Evolutionary conservation across 2,888 invertebrate genomes (phyloP), one percentile per base, ranked within the genome.

Genomic region (Caenorhabditis zanzibari): DNA sequence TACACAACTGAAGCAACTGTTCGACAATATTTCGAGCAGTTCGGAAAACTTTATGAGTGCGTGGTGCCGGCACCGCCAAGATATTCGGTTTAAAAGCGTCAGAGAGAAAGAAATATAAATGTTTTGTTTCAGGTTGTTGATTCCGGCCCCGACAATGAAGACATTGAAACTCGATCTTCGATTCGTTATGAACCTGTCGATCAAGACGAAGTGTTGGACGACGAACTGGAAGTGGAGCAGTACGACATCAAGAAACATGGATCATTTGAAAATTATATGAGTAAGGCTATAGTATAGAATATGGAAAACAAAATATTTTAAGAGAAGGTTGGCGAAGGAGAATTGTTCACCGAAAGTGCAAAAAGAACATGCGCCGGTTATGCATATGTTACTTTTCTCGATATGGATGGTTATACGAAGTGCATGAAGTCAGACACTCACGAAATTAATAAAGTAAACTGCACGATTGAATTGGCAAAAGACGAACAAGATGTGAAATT

Each of bases 11-110:
- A 73, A 63, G 14, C 38, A 5, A 44, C 52, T 10, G 24, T 84
- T 52, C 35, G 56, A 28, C 49, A 54, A 6, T 71, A 84, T 58
- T 84, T 84, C 26, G 76, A 76, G n/a, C 61, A 35, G 16, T 84
- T 84, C 58, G 84, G 84, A 10, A 63, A 64, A 3, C 64, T 84
- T 10, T 84, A 84, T 35, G 84, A 84, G 44, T 84, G 84, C 38
- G 22, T 61, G n/a, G 24, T 84, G 4, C 81, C 84, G 9, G 22
- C 32, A 2, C 72, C 81, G 12, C 68, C 76, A 1, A 49, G 66
- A 63, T 83, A 80, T 49, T 26, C 35, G 28, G 82, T 82, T 26
- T 58, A 19, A 7, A 6, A 19, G 47, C 19, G 4, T 14, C 10
- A 4, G 19, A 19, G 19, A 47, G 26, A 73, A 12, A 6, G n/a